Evolutionary conservation across 2,888 invertebrate species (phyloP).

Genomic region (Pammene aurita): DNA sequence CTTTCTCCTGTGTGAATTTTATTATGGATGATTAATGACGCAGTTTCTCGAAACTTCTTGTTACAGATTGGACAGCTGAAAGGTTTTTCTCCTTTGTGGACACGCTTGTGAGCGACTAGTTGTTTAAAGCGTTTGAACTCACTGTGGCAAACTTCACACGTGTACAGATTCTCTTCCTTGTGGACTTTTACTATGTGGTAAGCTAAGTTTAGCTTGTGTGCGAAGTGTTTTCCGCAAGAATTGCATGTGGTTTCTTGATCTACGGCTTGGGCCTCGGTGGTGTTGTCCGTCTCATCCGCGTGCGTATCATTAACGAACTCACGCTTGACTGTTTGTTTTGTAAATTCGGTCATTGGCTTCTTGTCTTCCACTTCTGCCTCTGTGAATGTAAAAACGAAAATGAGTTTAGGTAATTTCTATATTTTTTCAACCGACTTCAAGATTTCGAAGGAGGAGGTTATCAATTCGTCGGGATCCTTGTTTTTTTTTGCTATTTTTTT

Average conservation of each 20-base stretch:
- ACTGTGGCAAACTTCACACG: neutral
- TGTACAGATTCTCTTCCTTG: neutral
- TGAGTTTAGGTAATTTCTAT: no score
- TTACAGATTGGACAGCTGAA: slow-evolving; percentile 7
- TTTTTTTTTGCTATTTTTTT: no score
- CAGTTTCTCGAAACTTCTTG: neutral
- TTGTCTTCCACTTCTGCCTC: slow-evolving; percentile 1
- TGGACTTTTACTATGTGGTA: slow-evolving; percentile 1
- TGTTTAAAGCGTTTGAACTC: slow-evolving; percentile 4
- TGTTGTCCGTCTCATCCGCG: neutral
- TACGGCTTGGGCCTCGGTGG: neutral
- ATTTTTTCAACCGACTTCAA: no score
- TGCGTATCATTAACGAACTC: neutral
- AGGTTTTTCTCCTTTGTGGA: slow-evolving; percentile 12
- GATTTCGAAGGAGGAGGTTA: no score
- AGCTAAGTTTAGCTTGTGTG: neutral
- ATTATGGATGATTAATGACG: slow-evolving; percentile 4
- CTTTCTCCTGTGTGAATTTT: neutral
- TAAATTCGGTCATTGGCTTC: neutral
- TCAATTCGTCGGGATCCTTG: no score
- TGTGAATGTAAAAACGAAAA: neutral
- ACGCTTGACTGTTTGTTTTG: neutral
- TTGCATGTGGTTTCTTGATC: neutral
- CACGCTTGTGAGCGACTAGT: neutral
- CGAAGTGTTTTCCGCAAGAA: neutral